Evolutionary conservation across 1,140 invertebrate species (phyloP), one percentile per base, ranked within the genome.

Genomic region (Littorina saxatilis): DNA sequence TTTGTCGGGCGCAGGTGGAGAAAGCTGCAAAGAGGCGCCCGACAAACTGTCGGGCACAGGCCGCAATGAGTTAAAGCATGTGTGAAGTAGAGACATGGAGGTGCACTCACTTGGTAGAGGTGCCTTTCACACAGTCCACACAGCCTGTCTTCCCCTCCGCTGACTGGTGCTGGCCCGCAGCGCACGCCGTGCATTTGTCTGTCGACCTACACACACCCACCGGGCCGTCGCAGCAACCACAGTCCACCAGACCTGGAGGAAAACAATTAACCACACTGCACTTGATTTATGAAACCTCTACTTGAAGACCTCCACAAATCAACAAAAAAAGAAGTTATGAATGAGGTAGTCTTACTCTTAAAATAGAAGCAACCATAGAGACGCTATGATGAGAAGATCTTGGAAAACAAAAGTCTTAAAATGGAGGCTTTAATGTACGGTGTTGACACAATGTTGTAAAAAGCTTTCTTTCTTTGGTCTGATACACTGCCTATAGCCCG

Each of bases 31-130:
- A n/a, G n/a, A n/a, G n/a, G n/a, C n/a, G n/a, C n/a, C n/a, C n/a
- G n/a, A n/a, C n/a, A n/a, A n/a, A n/a, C n/a, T n/a, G n/a, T n/a
- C n/a, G n/a, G n/a, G n/a, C n/a, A n/a, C n/a, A n/a, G n/a, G n/a
- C n/a, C n/a, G n/a, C n/a, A n/a, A n/a, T n/a, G n/a, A n/a, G n/a
- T n/a, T n/a, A n/a, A n/a, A n/a, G n/a, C n/a, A n/a, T n/a, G n/a
- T n/a, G n/a, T n/a, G n/a, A n/a, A n/a, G n/a, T n/a, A n/a, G n/a
- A n/a, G n/a, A n/a, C n/a, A n/a, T n/a, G n/a, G n/a, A n/a, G n/a
- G n/a, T n/a, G n/a, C n/a, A 70, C 73, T 29, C 40, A 75, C 73
- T 75, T 52, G 27, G 73, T 75, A 15, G 73, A 75, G n/a, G 43
- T 75, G 2, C 73, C 73, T 75, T n/a, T 35, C 43, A 52, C 40